A percentile compares a stretch with the other conserved stretches of the same genome.
phyloP scores from a whole-genome alignment of 2,888 invertebrate genomes.

The Lymantria dispar region DNA sequence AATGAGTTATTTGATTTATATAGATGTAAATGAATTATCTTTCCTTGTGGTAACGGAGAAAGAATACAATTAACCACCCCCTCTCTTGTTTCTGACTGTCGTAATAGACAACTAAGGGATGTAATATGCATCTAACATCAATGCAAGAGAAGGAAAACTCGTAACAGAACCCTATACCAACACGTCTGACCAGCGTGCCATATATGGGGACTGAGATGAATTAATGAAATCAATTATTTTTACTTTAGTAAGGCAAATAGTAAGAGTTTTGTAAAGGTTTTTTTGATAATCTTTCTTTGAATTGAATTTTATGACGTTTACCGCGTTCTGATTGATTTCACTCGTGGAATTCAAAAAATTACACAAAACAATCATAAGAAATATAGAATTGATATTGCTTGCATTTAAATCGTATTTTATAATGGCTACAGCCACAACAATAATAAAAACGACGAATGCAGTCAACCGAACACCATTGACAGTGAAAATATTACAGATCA shows the following conservation, averaged over 20 bases:
- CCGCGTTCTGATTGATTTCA: constrained; percentile 27
- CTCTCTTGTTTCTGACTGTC: no score
- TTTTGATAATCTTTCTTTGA: neutral
- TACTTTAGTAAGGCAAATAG: neutral
- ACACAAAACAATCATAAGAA: constrained; percentile 35
- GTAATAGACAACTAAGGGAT: no score
- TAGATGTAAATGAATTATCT: no score
- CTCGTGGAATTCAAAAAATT: constrained; percentile 27
- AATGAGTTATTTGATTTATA: no score
- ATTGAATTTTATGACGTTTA: constrained; percentile 13
- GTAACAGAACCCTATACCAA: no score
- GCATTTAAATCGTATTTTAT: constrained; percentile 47
- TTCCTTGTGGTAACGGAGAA: no score
- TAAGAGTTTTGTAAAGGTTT: neutral
- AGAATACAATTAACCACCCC: no score
- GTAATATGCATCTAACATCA: no score
- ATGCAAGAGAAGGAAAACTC: no score
- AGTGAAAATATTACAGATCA: constrained; percentile 51
- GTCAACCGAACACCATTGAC: constrained; percentile 58
- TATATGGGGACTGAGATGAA: no score
- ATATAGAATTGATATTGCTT: constrained; percentile 41
- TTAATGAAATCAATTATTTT: no score
- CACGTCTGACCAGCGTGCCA: no score
- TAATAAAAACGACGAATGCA: constrained; percentile 58
- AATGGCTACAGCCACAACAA: constrained; percentile 48